Conservation (phyloP, 1,140 invertebrate genomes). For the Samia ricini region DNA sequence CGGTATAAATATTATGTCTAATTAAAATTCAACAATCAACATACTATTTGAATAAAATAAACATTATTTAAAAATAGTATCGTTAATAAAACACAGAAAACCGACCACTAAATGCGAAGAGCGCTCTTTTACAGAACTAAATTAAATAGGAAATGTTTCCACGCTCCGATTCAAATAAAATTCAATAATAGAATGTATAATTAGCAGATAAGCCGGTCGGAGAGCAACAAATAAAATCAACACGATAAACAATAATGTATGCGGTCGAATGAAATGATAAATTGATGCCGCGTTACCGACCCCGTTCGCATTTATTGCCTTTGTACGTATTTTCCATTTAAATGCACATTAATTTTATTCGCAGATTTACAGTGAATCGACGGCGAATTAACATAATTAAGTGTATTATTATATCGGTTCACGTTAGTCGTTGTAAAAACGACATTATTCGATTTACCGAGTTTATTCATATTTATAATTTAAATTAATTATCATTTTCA, state of each 20-base stretch:
- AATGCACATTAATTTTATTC: constrained; percentile 74
- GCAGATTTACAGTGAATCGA: constrained; percentile 70
- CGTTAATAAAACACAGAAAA: constrained; percentile 48
- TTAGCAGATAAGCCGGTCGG: constrained; percentile 59
- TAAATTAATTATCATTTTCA: too few relatives aligned
- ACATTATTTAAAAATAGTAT: constrained; percentile 56
- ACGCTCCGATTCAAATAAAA: constrained; percentile 51
- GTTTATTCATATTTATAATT: constrained; percentile 2
- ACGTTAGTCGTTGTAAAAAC: constrained; percentile 25
- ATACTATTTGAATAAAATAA: constrained; percentile 40
- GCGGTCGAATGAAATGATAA: constrained; percentile 67
- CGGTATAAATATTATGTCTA: constrained; percentile 23
- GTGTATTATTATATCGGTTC: constrained; percentile 30
- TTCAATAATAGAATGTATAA: constrained; percentile 66
- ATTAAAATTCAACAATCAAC: constrained; percentile 41
- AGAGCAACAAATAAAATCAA: constrained; percentile 70
- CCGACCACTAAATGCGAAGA: constrained; percentile 37
- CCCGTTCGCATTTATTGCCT: constrained; percentile 60
- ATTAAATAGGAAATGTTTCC: constrained; percentile 56
- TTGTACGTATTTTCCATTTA: constrained; percentile 71
- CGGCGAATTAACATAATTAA: constrained; percentile 70
- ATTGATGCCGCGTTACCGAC: constrained; percentile 48
- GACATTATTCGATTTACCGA: constrained; percentile 14
- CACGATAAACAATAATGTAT: constrained; percentile 68
- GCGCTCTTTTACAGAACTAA: constrained; percentile 46